Evolutionary conservation across 2,797 vertebrate genomes (phyloP), one percentile per base, ranked within the genome.

Genomic region (Coluber constrictor): DNA sequence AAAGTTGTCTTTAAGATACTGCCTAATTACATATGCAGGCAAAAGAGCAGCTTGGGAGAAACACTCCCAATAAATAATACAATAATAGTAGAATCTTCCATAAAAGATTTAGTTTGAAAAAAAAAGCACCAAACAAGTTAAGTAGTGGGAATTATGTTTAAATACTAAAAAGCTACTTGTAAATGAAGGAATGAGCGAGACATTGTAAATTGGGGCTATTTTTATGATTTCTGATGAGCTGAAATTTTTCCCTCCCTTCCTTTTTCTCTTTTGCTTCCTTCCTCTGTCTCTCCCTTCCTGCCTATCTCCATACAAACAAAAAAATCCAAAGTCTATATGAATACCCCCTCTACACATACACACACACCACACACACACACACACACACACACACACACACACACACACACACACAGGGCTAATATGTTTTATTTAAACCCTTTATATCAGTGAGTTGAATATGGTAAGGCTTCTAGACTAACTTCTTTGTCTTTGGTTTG

Each of bases 31-130:
- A 79, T 94, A 94, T 56, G 25, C 90, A 91, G 90, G 63, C 90
- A 92, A 95, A 96, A 93, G 86, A 94, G 93, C 92, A 94, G 91
- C 96, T 88, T 94, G 90, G 87, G 93, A 95, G 51, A 94, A 54
- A 57, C 94, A 23, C 57, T 95, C 94, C 90, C 94, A 91, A 96
- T 94, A 97, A 97, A 97, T 94, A 96, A 93, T 94, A 96, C 47
- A 96, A 93, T 94, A 95, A 95, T 94, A 96, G 63, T 90, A 93
- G 94, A 96, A 43, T 51, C 87, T 96, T 96, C 94, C 92, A 94
- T 96, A 89, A 96, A 96, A 95, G 23, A 97, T 96, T 96, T 95
- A 96, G 90, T 96, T 92, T 91, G 94, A 56, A 91, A 91, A 37
- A 66, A 83, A 96, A 96, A 94, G 74, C 94, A 94, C 95, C 59